Evolutionary conservation across 2,113 vertebrate species (phyloP), one percentile per base, ranked within the genome.

Genomic region (Seriola aureovittata): DNA sequence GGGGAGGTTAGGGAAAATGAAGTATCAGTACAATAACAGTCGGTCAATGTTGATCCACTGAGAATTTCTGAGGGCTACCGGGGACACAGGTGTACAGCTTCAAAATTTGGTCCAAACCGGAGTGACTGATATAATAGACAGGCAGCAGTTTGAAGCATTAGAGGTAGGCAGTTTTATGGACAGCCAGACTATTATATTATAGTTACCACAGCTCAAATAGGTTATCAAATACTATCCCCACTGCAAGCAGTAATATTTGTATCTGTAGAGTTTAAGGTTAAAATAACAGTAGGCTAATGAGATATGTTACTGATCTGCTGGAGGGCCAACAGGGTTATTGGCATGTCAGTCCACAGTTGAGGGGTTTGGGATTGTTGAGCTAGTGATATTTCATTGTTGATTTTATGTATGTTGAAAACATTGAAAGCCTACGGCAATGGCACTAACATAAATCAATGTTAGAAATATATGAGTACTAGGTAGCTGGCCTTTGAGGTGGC

Each of bases 21-120:
- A 81, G 60, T 80, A 85, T 71, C 55, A 11, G 25, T 57, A 55
- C 69, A 85, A 65, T 13, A 57, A 46, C 7, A 62, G 70, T 77
- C 75, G 60, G 60, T 78, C 69, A 68, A 3, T 83, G 29, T 60
- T 46, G 52, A 83, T 75, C 70, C 25, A 68, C 13, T 75, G 25
- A 62, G 65, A 77, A 80, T n/a, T 59, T 54, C 55, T 48, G 23
- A 42, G 54, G 68, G 62, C 36, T 42, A 38, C 3, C 34, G 72
- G n/a, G 40, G 14, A 36, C 71, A 44, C 79, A 85, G 68, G 67
- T 85, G 63, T 2, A 72, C 1, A 1, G 66, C 65, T 58, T 62
- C 71, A 85, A 23, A 34, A 38, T 78, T 25, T 77, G 57, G 4
- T 73, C 29, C 44, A 60, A 52, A 42, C 59, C 38, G 63, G 11